These are phyloP conservation scores for Cyanoderma ruficeps DNA, from an alignment of 2,113 vertebrate species.

Conservation along the genomic window DNA sequence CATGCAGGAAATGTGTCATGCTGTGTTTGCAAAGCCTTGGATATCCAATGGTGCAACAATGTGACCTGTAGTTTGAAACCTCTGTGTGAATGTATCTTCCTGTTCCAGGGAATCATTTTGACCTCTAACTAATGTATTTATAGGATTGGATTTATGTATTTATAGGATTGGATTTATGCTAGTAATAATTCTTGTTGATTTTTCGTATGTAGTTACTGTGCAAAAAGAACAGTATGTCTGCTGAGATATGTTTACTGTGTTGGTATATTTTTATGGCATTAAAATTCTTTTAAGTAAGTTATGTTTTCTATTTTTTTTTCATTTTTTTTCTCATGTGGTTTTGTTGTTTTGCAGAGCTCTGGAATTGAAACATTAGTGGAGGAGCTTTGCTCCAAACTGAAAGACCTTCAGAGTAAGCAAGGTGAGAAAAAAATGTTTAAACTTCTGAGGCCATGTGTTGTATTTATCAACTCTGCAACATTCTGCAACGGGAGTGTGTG, in stretches of 20 bases:
- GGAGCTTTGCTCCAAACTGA: slow-evolving; percentile 97
- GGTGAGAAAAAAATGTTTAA: slow-evolving; percentile 72
- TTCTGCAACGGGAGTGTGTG: neutral
- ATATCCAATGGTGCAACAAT: neutral
- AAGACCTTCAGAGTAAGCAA: slow-evolving; percentile 98
- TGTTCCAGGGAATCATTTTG: neutral
- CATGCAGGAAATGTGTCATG: neutral
- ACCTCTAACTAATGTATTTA: neutral
- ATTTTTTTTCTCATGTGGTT: fast-evolving
- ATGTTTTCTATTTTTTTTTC: neutral
- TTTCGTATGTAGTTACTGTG: neutral
- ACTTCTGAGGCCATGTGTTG: neutral
- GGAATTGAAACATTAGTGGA: slow-evolving; percentile 97
- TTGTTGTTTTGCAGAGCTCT: slow-evolving; percentile 83
- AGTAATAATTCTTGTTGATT: neutral
- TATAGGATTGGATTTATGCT: neutral
- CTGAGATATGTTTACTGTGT: neutral
- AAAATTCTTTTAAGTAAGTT: neutral
- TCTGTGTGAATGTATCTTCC: neutral
- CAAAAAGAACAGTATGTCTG: neutral
- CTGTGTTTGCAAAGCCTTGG: neutral
- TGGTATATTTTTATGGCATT: neutral
- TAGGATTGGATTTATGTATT: neutral
- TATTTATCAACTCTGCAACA: neutral
- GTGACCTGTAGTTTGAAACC: neutral